Evolutionary conservation across 2,888 invertebrate genomes (phyloP), one percentile per base, ranked within the genome.

Genomic region (Dioctria rufipes): DNA sequence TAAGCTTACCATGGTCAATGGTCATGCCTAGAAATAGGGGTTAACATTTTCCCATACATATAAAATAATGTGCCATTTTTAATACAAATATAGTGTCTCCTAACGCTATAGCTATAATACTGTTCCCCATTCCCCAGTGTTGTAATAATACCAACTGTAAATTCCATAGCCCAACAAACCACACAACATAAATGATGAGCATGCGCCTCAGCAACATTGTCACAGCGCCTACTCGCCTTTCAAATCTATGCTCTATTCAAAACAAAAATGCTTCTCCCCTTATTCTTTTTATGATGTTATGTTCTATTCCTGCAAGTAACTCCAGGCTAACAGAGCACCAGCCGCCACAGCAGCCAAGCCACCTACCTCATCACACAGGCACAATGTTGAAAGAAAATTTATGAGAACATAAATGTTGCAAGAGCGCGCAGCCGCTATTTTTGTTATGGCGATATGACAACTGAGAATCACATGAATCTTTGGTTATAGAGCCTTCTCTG

Each of bases 211-310:
- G 58, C 58, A 79, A 46, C 58, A 67, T 79, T 42, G 58, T 58
- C 43, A 79, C 69, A 69, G 79, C 79, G 79, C 58, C 78, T 49
- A 49, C 43, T 67, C 69, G 54, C 69, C 13, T 37, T 40, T 9
- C 51, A 25, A 51, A 25, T 25, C 40, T 5, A 58, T 25, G 54
- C 58, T 58, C 39, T 39, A 13, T 69, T 11, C 51, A 73, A 73
- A 73, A 42, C 73, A 58, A 73, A 71, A 54, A 73, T 73, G 60
- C 58, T 73, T 73, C 73, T 60, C 73, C 73, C 58, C 54, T 25
- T 25, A 25, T 25, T 25, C 25, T 73, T 13, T 73, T 67, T 8
- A 25, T n/a, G 43, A 4, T n/a, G 49, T 49, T 66, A 4, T n/a
- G 67, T 13, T 46, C 46, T 4, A 9, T 2, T 42, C n/a, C n/a